Evolutionary conservation across 2,797 vertebrate species (phyloP).

Genomic region (Bradypus variegatus): DNA sequence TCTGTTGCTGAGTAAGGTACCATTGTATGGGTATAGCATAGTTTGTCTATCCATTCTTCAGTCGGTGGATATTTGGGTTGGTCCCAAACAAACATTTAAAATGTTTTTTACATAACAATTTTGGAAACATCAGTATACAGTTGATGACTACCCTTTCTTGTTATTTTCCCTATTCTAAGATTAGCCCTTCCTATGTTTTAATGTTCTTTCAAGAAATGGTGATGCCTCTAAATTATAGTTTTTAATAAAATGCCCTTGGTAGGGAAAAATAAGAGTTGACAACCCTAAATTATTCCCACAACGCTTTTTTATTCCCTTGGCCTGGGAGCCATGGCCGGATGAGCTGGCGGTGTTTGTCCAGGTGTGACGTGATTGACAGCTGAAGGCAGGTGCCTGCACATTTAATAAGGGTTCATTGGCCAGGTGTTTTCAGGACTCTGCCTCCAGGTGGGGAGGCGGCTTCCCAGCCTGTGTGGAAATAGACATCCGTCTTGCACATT

Average conservation of each 20-base stretch:
- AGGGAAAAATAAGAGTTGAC: too few species aligned
- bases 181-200: not conserved
- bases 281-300: not conserved
- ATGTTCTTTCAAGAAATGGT: not conserved
- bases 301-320: accelerated
- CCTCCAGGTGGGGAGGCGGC: not conserved
- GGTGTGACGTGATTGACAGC: accelerated
- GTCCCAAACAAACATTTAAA: not conserved
- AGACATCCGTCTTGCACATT: not conserved
- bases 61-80: not conserved
- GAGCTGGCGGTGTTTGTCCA: accelerated
- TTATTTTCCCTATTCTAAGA: not conserved
- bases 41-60: too few species aligned
- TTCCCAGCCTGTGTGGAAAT: accelerated
- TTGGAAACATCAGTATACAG: not conserved
- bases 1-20: accelerated
- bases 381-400: accelerated
- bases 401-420: too few species aligned
- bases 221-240: not conserved
- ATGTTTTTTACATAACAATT: not conserved
- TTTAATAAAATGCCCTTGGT: not conserved
- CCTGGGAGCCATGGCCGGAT: accelerated
- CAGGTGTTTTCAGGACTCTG: not conserved
- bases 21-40: accelerated
- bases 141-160: not conserved